A percentile compares a stretch with the other conserved stretches of the same genome.
These are phyloP conservation scores for Tachuris rubrigastra DNA, from an alignment of 2,113 vertebrate genomes.

Conservation along the genomic window DNA sequence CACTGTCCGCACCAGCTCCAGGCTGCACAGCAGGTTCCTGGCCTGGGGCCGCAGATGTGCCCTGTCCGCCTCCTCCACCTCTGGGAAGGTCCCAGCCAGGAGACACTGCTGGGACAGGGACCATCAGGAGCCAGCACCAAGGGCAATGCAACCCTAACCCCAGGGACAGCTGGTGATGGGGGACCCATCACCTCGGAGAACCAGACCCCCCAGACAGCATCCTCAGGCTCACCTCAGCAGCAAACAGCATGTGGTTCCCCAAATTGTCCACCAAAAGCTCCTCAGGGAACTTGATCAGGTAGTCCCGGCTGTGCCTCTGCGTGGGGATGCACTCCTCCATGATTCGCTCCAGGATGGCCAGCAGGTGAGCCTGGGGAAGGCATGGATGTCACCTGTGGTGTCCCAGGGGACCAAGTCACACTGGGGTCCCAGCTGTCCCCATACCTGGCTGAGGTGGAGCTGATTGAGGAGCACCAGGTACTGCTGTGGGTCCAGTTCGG, in stretches of 20 bases:
- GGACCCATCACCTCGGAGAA: rapidly evolving
- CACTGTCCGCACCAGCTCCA: slow-evolving; percentile 63
- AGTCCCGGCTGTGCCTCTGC: slow-evolving; percentile 69
- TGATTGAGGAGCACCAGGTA: slow-evolving; percentile 75
- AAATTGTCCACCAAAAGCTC: slow-evolving; percentile 71
- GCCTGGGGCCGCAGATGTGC: slow-evolving; percentile 68
- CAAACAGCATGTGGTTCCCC: slow-evolving; percentile 75
- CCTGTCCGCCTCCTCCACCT: slow-evolving; percentile 65
- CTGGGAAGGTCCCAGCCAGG: slow-evolving; percentile 72
- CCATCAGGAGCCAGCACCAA: neutral
- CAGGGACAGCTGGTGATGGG: rapidly evolving
- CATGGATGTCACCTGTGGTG: neutral
- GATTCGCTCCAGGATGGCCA: slow-evolving; percentile 69
- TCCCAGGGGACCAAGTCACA: rapidly evolving
- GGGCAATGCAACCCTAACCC: neutral
- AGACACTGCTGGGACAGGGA: slow-evolving; percentile 50
- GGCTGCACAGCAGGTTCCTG: slow-evolving; percentile 67
- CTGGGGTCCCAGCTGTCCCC: rapidly evolving
- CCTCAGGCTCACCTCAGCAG: slow-evolving; percentile 62
- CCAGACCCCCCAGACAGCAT: rapidly evolving
- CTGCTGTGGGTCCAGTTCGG: slow-evolving; percentile 71
- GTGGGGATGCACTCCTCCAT: slow-evolving; percentile 75
- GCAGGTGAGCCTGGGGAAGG: slow-evolving; percentile 66
- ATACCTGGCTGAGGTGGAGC: slow-evolving; percentile 75
- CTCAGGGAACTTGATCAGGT: slow-evolving; percentile 76